These are phyloP conservation scores for Schizaphis graminum DNA, from an alignment of 2,888 invertebrate genomes.

Conservation along the genomic window DNA sequence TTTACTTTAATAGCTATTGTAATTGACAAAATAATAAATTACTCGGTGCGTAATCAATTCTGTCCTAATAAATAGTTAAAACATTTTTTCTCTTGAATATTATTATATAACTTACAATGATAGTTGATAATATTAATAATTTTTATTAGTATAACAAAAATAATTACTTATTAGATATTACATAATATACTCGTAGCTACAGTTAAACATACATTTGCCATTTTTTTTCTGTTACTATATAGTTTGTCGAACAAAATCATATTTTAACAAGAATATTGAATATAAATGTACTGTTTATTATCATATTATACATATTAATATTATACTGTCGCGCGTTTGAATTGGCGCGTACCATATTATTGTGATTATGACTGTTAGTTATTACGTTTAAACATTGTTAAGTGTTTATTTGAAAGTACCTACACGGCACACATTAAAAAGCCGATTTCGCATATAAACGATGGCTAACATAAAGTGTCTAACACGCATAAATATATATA, in stretches of 20 bases:
- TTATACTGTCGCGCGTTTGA: background rate
- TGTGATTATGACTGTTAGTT: background rate
- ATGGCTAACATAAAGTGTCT: conserved; percentile 39
- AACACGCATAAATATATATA: background rate
- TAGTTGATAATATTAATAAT: background rate
- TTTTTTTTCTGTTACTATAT: background rate
- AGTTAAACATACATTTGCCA: background rate
- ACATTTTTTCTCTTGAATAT: too few relatives aligned
- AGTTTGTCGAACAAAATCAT: background rate
- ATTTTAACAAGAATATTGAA: background rate
- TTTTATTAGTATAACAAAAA: background rate
- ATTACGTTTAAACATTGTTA: conserved; percentile 10
- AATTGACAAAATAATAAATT: too few relatives aligned
- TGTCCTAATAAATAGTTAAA: too few relatives aligned
- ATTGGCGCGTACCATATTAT: background rate
- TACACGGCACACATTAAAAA: background rate
- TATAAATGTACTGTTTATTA: background rate
- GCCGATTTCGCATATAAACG: conserved; percentile 47
- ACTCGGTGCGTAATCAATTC: too few relatives aligned
- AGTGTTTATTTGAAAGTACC: background rate
- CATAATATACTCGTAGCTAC: background rate
- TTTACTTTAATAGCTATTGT: too few relatives aligned
- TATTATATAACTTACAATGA: too few relatives aligned
- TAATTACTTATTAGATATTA: background rate
- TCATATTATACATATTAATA: background rate